Evolutionary conservation across 2,797 vertebrate genomes (phyloP).

Genomic region (Otolemur crassicaudatus): DNA sequence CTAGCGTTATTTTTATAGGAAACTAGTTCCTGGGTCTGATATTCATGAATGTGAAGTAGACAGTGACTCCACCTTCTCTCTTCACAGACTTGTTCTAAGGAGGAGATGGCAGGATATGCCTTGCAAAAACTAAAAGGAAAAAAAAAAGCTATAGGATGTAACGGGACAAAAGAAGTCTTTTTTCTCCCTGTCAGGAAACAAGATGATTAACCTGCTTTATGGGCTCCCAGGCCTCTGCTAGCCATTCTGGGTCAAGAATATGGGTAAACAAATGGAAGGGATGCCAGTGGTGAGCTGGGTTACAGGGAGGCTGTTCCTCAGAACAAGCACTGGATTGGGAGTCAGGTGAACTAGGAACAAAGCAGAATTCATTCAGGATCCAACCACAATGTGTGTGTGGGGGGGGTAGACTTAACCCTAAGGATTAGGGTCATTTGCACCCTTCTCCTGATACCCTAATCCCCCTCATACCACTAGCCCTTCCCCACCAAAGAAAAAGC

Average conservation of each 20-base stretch:
- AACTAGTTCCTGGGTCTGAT: neutral
- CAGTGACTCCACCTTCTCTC: neutral
- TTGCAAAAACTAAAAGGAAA: constrained; percentile 61
- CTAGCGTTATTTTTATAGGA: constrained; percentile 32
- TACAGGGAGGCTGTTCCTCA: neutral
- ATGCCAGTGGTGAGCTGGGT: constrained; percentile 58
- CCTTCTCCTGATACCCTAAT: neutral
- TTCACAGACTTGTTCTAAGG: neutral
- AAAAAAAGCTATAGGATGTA: constrained; percentile 1
- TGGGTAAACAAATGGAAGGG: constrained; percentile 13
- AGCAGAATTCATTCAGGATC: constrained; percentile 24
- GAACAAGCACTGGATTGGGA: neutral
- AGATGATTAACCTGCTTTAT: constrained; percentile 72
- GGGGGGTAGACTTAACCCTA: neutral
- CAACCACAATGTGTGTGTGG: neutral
- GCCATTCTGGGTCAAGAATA: constrained; percentile 61
- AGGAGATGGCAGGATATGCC: constrained; percentile 40
- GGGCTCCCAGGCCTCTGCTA: constrained; percentile 46
- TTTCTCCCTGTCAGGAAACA: constrained; percentile 39
- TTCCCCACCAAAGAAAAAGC: neutral
- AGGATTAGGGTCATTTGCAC: neutral
- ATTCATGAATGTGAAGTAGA: neutral
- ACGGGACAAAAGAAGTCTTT: constrained; percentile 69
- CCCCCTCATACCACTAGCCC: neutral
- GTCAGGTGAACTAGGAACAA: constrained; percentile 69